Evolutionary conservation across 2,797 vertebrate species (phyloP), one percentile per base, ranked within the genome.

Genomic region (Spea hammondii): DNA sequence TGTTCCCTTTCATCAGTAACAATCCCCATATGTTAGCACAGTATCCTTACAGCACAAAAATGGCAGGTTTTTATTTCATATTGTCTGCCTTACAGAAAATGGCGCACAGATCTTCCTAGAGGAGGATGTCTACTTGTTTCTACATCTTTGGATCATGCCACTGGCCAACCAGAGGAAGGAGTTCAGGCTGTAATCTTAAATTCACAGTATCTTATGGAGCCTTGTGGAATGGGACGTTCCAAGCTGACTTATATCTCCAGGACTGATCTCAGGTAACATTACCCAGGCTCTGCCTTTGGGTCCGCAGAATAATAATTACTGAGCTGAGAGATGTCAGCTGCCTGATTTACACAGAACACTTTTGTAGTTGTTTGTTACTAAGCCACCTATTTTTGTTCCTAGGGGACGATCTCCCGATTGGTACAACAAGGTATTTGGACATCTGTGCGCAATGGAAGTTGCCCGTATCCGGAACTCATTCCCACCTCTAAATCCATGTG

Each of bases 331-430:
- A 32, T 32, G 32, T 32, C 32, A 32, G 32, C 32, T 32, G 32
- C 32, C 32, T 32, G 32, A 32, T 32, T 32, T 32, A 32, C 32
- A 32, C 32, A 32, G 32, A 32, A 32, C 2, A 32, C 32, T 32
- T 32, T 32, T 32, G 32, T 32, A 32, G 32, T 32, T 32, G 32
- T 32, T 32, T 32, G 32, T 32, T 32, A 32, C 32, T 32, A 32
- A 32, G 32, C 32, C 32, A 32, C 32, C 12, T 49, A 11, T 76
- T 70, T 54, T 82, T 89, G 1, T 6, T 69, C 79, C 32, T 80
- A 95, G 95, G 85, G 95, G 95, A 10, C 91, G 93, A 14, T 94
- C 94, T 86, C 94, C 93, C 0, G 95, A 96, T 79, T 96, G 95
- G 95, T 95, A 96, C 89, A 95, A 92, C 87, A 95, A 94, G 79